These are phyloP conservation scores for Hippocampus zosterae DNA, from an alignment of 2,113 vertebrate genomes.

Conservation along the genomic window DNA sequence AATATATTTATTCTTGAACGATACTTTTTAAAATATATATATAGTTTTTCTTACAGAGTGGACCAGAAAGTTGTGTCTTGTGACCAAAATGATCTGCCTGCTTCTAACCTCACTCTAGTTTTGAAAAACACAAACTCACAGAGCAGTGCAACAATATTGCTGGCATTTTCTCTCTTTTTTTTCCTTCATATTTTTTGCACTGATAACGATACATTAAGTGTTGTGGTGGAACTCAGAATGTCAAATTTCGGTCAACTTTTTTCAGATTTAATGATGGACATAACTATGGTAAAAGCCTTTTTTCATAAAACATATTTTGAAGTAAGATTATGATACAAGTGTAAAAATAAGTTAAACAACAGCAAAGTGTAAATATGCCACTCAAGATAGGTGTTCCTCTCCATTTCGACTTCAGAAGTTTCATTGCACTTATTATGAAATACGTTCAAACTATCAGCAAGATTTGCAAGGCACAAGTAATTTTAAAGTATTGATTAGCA, in stretches of 20 bases:
- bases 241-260: no score
- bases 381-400: background rate
- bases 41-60: background rate
- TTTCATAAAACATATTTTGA: background rate
- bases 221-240: background rate
- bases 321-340: background rate
- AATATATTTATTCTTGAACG: conserved; percentile 36
- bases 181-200: background rate
- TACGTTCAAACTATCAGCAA: background rate
- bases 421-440: background rate
- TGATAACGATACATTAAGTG: background rate
- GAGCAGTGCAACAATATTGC: background rate
- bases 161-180: background rate
- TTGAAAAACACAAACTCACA: background rate
- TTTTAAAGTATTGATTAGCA: conserved; percentile 1
- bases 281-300: background rate
- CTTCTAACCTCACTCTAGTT: background rate
- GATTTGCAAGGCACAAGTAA: conserved; percentile 1
- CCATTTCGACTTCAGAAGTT: background rate
- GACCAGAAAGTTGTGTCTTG: background rate
- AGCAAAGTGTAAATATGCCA: background rate
- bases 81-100: background rate
- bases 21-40: conserved; percentile 7
- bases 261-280: background rate
- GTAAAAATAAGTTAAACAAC: background rate